These are phyloP conservation scores for Drosophila arawakana DNA, from an alignment of 1,140 invertebrate species.

Conservation along the genomic window DNA sequence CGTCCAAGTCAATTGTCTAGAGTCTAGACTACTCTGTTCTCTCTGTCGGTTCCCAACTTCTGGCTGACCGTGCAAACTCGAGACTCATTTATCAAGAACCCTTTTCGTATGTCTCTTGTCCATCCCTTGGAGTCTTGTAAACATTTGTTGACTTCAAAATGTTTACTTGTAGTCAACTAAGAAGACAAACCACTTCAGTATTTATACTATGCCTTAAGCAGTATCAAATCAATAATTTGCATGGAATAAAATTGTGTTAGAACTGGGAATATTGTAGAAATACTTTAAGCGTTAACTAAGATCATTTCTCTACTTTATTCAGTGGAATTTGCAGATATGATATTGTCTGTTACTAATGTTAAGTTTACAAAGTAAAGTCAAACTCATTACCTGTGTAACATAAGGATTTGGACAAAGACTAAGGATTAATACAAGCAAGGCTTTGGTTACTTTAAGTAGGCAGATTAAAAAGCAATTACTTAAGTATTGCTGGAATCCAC, in stretches of 20 bases:
- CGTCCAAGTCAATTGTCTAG: constrained; percentile 38
- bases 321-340: neutral
- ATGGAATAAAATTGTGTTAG: no score
- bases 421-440: neutral
- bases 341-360: neutral
- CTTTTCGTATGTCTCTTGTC: neutral
- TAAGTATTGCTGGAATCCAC: neutral
- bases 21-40: constrained; percentile 21
- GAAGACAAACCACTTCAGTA: constrained; percentile 1
- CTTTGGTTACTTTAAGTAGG: neutral
- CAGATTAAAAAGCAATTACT: neutral
- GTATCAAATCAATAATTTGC: neutral
- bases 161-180: constrained; percentile 15
- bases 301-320: no score
- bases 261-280: no score
- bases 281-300: no score
- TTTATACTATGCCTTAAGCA: neutral
- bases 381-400: constrained; percentile 1
- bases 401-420: neutral
- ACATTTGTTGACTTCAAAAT: constrained; percentile 10
- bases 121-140: neutral
- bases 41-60: neutral
- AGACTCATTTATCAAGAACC: constrained; percentile 7
- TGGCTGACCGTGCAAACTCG: constrained; percentile 19
- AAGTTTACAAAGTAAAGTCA: neutral